These are phyloP conservation scores for Drosophila formosana DNA, from an alignment of 2,888 invertebrate species.

Conservation along the genomic window DNA sequence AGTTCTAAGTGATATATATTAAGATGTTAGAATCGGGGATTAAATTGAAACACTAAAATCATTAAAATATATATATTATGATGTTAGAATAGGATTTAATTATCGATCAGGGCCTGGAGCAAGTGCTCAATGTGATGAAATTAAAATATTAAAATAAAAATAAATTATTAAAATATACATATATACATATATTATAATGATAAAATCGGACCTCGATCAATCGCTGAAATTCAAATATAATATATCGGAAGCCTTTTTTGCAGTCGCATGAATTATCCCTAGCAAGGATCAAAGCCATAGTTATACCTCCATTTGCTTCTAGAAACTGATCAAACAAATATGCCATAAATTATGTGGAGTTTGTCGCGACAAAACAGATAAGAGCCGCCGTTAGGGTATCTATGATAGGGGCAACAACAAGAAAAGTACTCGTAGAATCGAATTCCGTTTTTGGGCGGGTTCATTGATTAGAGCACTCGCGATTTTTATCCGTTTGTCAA, in stretches of 20 bases:
- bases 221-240: too few species aligned
- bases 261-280: neutral
- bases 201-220: too few species aligned
- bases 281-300: neutral
- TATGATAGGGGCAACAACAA: neutral
- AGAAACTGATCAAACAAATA: neutral
- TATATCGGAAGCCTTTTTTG: neutral
- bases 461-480: constrained; percentile 51
- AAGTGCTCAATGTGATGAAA: too few species aligned
- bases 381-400: constrained; percentile 1
- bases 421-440: neutral
- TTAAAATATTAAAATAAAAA: too few species aligned
- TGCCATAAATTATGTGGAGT: neutral
- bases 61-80: too few species aligned
- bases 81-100: too few species aligned
- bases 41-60: too few species aligned
- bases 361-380: neutral
- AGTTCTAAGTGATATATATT: too few species aligned
- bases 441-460: constrained; percentile 12
- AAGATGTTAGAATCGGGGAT: too few species aligned
- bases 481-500: constrained; percentile 68
- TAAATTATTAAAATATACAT: too few species aligned
- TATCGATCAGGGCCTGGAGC: too few species aligned
- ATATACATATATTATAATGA: too few species aligned
- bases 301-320: neutral